phyloP scores from a whole-genome alignment of 2,888 invertebrate genomes.

The Psylliodes chrysocephalus region DNA sequence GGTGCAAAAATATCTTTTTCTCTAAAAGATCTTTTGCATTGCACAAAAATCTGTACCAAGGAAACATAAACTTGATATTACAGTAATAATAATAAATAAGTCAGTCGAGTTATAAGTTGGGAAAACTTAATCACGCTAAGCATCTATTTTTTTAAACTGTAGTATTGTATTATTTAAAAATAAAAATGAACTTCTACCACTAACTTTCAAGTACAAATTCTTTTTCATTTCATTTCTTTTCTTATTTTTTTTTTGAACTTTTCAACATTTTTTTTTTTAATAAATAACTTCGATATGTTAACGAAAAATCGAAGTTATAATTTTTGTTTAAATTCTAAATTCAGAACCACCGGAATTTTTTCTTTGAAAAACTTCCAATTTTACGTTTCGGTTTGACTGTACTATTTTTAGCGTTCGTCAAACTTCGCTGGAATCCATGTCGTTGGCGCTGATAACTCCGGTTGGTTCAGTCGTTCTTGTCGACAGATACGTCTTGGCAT shows the following conservation, averaged over 20 bases:
- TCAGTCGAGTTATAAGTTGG: slow-evolving; percentile 24
- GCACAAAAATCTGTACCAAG: background rate
- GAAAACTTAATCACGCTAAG: slow-evolving; percentile 13
- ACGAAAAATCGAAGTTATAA: background rate
- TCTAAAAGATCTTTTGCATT: background rate
- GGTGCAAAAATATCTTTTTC: slow-evolving; percentile 5
- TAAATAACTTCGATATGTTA: too few relatives aligned
- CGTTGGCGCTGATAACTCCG: slow-evolving; percentile 53
- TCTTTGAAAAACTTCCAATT: background rate
- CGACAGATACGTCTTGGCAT: slow-evolving; percentile 61
- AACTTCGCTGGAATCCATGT: slow-evolving; percentile 41
- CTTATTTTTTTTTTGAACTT: background rate
- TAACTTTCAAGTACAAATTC: background rate
- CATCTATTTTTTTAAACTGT: too few relatives aligned
- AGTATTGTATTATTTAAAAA: slow-evolving; percentile 8
- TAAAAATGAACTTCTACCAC: background rate
- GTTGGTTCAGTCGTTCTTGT: slow-evolving; percentile 56
- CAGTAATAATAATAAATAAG: slow-evolving; percentile 18
- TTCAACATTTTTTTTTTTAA: background rate
- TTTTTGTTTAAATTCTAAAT: background rate
- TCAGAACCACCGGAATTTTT: slow-evolving; percentile 1
- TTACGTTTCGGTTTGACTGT: background rate
- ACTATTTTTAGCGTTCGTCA: slow-evolving; percentile 21
- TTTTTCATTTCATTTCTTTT: background rate
- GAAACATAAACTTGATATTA: background rate